phyloP scores from a whole-genome alignment of 2,113 vertebrate genomes.

The Scortum barcoo region DNA sequence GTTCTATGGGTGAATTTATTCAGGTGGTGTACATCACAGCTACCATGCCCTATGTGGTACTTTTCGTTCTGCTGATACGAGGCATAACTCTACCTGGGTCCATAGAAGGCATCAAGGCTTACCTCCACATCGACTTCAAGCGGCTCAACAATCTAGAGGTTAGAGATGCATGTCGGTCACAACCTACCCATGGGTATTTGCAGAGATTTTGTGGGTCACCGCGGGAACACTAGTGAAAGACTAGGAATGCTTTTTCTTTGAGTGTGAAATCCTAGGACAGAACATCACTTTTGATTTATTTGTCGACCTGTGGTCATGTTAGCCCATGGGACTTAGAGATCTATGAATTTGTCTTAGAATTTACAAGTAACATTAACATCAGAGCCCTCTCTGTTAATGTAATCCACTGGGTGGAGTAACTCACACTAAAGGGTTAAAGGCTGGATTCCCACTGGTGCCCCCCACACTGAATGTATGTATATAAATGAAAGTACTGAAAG shows the following conservation, averaged over 20 bases:
- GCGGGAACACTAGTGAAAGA: not conserved
- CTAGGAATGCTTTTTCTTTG: not conserved
- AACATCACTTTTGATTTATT: not conserved
- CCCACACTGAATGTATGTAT: constrained; percentile 11
- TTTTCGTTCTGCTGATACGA: constrained; percentile 94
- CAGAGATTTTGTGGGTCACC: not conserved
- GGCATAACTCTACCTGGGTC: constrained; percentile 95
- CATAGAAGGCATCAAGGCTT: constrained; percentile 92
- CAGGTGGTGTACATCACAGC: constrained; percentile 99
- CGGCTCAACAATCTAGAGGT: constrained; percentile 94
- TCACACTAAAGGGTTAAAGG: constrained; percentile 13
- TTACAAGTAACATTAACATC: not conserved
- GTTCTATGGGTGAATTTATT: constrained; percentile 42
- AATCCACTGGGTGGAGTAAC: constrained; percentile 3
- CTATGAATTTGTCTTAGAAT: not conserved
- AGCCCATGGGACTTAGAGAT: not conserved
- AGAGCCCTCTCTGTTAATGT: constrained; percentile 7
- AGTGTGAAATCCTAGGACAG: not conserved
- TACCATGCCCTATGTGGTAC: constrained; percentile 95
- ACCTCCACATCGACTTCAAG: constrained; percentile 94
- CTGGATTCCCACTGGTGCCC: constrained; percentile 5
- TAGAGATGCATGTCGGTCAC: constrained; percentile 54
- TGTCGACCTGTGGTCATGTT: constrained; percentile 7
- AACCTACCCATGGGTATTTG: not conserved
- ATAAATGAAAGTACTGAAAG: constrained; percentile 27